Percentiles rank a stretch among this genome's conserved stretches.
Evolutionary conservation across 2,888 invertebrate genomes (phyloP).

Genomic region (Nomada lathburiana): DNA sequence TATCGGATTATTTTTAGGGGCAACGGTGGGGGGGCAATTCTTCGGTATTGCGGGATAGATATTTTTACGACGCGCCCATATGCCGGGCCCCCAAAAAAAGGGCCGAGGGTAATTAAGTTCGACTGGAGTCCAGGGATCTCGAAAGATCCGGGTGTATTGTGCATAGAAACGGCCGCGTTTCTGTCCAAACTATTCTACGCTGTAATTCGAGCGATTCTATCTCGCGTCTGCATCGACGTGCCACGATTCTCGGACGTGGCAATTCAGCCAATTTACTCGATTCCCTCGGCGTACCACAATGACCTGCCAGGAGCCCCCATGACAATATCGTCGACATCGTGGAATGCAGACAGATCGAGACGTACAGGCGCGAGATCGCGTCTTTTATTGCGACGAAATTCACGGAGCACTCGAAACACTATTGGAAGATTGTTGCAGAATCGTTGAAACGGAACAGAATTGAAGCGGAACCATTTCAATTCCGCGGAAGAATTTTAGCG

Average conservation of each 20-base stretch:
- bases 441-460: too few relatives aligned
- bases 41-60: too few relatives aligned
- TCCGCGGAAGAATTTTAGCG: too few relatives aligned
- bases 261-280: slow-evolving; percentile 80
- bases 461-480: too few relatives aligned
- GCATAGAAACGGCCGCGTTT: slow-evolving; percentile 29
- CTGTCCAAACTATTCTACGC: slow-evolving; percentile 35
- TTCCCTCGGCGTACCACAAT: slow-evolving; percentile 70
- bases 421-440: neutral
- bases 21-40: neutral
- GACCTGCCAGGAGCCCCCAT: slow-evolving; percentile 54
- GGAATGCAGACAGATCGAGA: slow-evolving; percentile 50
- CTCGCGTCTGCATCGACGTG: slow-evolving; percentile 64
- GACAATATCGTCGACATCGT: slow-evolving; percentile 37
- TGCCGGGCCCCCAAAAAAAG: too few relatives aligned
- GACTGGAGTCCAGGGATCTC: neutral
- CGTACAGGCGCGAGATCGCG: neutral
- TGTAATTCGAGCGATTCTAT: slow-evolving; percentile 61
- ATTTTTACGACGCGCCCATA: too few relatives aligned
- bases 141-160: slow-evolving; percentile 52
- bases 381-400: neutral
- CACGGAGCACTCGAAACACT: neutral
- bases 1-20: too few relatives aligned
- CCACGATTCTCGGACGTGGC: slow-evolving; percentile 70
- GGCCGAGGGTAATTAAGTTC: slow-evolving; percentile 7